These are phyloP conservation scores for Luehdorfia chinensis DNA, from an alignment of 1,140 invertebrate genomes.

Conservation along the genomic window DNA sequence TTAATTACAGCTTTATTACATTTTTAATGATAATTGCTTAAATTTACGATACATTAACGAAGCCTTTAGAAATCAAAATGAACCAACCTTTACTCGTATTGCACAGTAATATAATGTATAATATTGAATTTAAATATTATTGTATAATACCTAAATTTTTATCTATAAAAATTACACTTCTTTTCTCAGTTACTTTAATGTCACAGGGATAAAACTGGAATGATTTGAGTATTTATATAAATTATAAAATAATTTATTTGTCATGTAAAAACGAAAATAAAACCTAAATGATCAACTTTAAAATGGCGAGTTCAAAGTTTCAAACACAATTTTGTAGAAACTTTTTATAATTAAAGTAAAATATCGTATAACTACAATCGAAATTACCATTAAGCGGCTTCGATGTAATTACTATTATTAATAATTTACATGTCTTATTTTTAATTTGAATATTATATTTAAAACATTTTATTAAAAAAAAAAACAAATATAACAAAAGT, in stretches of 20 bases:
- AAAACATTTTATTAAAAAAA: slow-evolving; percentile 21
- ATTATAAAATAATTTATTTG: slow-evolving; percentile 26
- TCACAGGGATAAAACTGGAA: slow-evolving; percentile 34
- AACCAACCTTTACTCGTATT: slow-evolving; percentile 62
- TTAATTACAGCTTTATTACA: slow-evolving; percentile 71
- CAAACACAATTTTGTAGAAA: slow-evolving; percentile 10
- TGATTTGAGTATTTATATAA: slow-evolving; percentile 43
- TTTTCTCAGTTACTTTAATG: slow-evolving; percentile 20
- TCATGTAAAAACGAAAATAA: slow-evolving; percentile 22
- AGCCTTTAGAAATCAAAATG: slow-evolving; percentile 54
- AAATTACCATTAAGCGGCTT: slow-evolving; percentile 20
- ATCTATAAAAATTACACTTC: slow-evolving; percentile 41
- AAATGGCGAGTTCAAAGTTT: not conserved
- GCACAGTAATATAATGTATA: slow-evolving; percentile 67
- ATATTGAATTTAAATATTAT: slow-evolving; percentile 48
- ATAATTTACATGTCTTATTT: slow-evolving; percentile 20
- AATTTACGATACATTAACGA: slow-evolving; percentile 63
- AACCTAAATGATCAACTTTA: slow-evolving; percentile 3
- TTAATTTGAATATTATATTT: slow-evolving; percentile 16
- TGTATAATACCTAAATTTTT: slow-evolving; percentile 46
- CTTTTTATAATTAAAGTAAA: slow-evolving; percentile 21
- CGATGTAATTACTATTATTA: slow-evolving; percentile 22
- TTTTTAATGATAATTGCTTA: slow-evolving; percentile 59
- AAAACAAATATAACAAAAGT: slow-evolving; percentile 34
- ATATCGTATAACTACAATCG: slow-evolving; percentile 14